These are phyloP conservation scores for Diplogasteroides magnus DNA, from an alignment of 1,140 invertebrate species.

Conservation along the genomic window DNA sequence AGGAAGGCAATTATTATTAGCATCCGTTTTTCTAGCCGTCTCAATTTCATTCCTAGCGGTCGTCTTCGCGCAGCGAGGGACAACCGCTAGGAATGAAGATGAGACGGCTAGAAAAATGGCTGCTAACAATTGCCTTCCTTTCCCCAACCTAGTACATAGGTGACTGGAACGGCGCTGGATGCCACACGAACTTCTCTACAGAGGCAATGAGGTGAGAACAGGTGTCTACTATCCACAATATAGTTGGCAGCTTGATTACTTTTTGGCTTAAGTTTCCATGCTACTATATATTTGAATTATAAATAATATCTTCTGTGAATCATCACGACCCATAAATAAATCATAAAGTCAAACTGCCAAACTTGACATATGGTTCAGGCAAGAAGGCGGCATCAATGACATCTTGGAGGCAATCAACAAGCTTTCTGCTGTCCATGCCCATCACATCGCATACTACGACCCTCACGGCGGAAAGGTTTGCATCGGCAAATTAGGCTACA, in stretches of 20 bases:
- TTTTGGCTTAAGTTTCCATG: too few species aligned
- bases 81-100: too few species aligned
- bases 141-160: slow-evolving; percentile 12
- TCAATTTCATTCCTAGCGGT: too few species aligned
- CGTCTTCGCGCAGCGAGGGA: too few species aligned
- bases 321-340: slow-evolving; percentile 79
- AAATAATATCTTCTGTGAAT: slow-evolving; percentile 76
- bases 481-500: too few species aligned
- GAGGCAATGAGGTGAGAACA: neutral
- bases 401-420: slow-evolving; percentile 56
- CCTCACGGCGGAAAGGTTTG: slow-evolving; percentile 72
- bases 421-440: slow-evolving; percentile 70
- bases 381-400: slow-evolving; percentile 56
- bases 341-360: slow-evolving; percentile 63
- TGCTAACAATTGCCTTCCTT: neutral
- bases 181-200: too few species aligned
- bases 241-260: too few species aligned
- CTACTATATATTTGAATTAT: neutral
- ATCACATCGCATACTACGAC: slow-evolving; percentile 80
- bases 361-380: slow-evolving; percentile 56
- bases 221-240: neutral
- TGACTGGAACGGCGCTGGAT: slow-evolving; percentile 85
- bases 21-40: too few species aligned
- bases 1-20: too few species aligned
- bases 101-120: too few species aligned